These are phyloP conservation scores for Numenius arquata DNA, from an alignment of 2,113 vertebrate species.

Conservation along the genomic window DNA sequence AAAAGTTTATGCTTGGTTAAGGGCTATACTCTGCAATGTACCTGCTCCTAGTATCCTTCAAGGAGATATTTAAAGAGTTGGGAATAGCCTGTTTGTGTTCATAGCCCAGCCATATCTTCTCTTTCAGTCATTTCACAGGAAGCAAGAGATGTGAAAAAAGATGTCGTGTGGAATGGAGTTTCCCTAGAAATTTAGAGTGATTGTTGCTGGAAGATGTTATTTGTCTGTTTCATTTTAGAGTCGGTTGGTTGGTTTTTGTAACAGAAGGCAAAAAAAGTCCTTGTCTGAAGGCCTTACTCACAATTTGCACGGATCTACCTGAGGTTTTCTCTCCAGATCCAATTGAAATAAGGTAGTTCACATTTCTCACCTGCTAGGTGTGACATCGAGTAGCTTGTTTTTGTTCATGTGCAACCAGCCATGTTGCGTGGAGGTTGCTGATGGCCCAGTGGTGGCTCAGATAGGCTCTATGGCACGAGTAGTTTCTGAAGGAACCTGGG, in stretches of 20 bases:
- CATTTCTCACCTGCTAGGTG: neutral
- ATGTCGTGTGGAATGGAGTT: neutral
- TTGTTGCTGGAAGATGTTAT: neutral
- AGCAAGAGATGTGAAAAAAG: neutral
- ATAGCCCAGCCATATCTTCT: neutral
- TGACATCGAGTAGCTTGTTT: fast-evolving
- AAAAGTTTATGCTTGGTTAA: neutral
- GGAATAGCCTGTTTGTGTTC: neutral
- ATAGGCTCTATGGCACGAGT: fast-evolving
- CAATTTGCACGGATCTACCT: neutral
- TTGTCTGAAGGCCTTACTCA: neutral
- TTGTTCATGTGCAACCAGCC: fast-evolving
- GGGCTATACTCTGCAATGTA: neutral
- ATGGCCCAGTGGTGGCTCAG: neutral
- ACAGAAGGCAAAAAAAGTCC: neutral
- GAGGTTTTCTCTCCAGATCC: neutral
- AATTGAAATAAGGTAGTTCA: neutral
- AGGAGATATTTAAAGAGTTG: neutral
- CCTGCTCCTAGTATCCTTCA: neutral
- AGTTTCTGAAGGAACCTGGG: neutral
- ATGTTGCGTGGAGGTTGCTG: neutral
- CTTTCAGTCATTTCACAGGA: neutral
- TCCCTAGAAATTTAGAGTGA: neutral
- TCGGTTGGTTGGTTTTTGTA: fast-evolving
- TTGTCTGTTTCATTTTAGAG: neutral